These are phyloP conservation scores for Torymus aiolomorphi DNA, from an alignment of 2,888 invertebrate genomes.

Conservation along the genomic window DNA sequence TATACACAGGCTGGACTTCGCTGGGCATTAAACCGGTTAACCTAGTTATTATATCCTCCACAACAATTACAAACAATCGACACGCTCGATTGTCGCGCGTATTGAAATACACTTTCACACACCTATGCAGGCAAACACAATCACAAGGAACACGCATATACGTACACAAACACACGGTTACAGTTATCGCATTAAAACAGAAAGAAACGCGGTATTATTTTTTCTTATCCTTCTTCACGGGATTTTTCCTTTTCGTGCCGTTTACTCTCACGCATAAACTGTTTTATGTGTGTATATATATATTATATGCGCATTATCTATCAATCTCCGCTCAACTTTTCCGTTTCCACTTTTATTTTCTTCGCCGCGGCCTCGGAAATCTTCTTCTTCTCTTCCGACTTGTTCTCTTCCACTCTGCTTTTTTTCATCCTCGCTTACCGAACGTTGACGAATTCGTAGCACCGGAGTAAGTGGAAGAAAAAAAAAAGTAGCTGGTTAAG, in stretches of 20 bases:
- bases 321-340: constrained; percentile 39
- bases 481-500: too few relatives aligned
- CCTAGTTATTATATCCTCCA: constrained; percentile 69
- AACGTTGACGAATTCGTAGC: too few relatives aligned
- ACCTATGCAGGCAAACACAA: constrained; percentile 52
- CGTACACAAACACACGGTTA: constrained; percentile 1
- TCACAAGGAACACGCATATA: constrained; percentile 15
- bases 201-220: constrained; percentile 21
- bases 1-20: constrained; percentile 72
- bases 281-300: neutral
- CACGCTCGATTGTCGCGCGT: constrained; percentile 54
- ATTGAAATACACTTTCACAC: constrained; percentile 48
- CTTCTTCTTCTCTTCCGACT: neutral
- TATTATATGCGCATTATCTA: constrained; percentile 44
- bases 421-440: too few relatives aligned
- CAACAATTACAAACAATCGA: constrained; percentile 58
- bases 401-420: too few relatives aligned
- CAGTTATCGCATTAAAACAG: neutral
- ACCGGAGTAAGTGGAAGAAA: too few relatives aligned
- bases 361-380: constrained; percentile 1
- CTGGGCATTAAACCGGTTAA: constrained; percentile 75
- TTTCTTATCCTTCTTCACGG: neutral
- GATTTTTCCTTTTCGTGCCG: constrained; percentile 10
- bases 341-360: constrained; percentile 21
- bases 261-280: neutral